Conservation (phyloP, 2,113 vertebrate genomes). For the Dunckerocampus dactyliophorus region DNA sequence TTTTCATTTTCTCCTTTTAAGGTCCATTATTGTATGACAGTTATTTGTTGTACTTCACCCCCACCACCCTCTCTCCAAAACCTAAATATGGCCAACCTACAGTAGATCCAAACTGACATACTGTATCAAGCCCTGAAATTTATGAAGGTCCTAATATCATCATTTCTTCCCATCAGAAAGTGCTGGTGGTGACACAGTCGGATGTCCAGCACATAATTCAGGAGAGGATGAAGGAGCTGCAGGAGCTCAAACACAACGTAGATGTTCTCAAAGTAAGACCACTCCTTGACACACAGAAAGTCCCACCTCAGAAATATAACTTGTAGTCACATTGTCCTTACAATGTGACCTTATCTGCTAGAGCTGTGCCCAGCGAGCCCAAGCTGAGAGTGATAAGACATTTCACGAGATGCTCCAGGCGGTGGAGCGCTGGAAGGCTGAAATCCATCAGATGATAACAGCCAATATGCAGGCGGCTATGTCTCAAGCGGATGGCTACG, state of each 20-base stretch:
- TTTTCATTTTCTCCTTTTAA: no score
- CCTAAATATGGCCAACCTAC: background rate
- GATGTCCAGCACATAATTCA: conserved; percentile 74
- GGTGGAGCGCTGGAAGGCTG: conserved; percentile 74
- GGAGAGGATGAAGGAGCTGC: conserved; percentile 74
- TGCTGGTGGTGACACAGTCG: conserved; percentile 69
- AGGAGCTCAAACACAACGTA: conserved; percentile 74
- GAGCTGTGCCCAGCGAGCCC: conserved; percentile 67
- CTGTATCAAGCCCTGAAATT: background rate
- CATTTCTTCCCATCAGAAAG: conserved; percentile 55
- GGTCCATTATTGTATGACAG: no score
- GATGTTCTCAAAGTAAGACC: conserved; percentile 71
- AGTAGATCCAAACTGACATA: background rate
- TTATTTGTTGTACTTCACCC: no score
- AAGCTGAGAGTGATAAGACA: conserved; percentile 71
- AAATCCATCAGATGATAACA: conserved; percentile 72
- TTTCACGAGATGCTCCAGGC: conserved; percentile 75
- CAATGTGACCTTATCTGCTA: conserved; percentile 26
- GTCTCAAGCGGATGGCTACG: conserved; percentile 72
- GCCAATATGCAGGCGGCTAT: conserved; percentile 73
- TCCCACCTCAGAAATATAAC: background rate
- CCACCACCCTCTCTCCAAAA: no score
- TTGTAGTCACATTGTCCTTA: background rate
- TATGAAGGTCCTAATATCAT: background rate
- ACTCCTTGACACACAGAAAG: background rate